phyloP scores from a whole-genome alignment of 2,113 vertebrate genomes.

The Eulemur rufifrons region DNA sequence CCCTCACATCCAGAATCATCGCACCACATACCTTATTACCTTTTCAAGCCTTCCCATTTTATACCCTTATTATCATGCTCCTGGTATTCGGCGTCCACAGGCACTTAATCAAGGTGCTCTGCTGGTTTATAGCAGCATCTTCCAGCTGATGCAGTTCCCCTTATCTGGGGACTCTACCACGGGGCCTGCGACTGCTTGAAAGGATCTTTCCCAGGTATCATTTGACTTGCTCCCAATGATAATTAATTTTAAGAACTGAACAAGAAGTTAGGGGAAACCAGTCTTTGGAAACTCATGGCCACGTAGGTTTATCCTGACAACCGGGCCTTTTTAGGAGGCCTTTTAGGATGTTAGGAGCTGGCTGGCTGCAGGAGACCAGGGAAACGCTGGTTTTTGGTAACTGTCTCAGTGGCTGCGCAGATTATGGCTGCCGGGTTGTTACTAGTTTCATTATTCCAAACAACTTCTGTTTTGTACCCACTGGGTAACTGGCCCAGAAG shows the following conservation, averaged over 20 bases:
- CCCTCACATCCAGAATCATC: neutral
- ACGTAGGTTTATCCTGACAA: constrained; percentile 18
- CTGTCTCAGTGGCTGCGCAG: neutral
- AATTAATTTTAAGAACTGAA: constrained; percentile 70
- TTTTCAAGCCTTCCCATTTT: constrained; percentile 27
- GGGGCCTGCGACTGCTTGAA: neutral
- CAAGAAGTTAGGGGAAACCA: constrained; percentile 45
- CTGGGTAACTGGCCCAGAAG: constrained; percentile 31
- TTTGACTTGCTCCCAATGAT: constrained; percentile 38
- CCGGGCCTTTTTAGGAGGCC: neutral
- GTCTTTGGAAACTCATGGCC: constrained; percentile 37
- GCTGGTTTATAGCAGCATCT: constrained; percentile 49
- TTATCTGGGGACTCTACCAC: constrained; percentile 58
- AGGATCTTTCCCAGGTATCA: constrained; percentile 36
- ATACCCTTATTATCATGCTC: neutral
- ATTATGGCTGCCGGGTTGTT: neutral
- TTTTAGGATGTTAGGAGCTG: neutral
- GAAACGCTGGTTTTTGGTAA: neutral
- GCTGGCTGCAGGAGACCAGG: neutral
- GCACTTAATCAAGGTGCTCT: constrained; percentile 63
- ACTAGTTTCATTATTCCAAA: constrained; percentile 55
- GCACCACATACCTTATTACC: neutral
- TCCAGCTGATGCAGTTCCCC: constrained; percentile 14
- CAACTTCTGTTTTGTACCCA: constrained; percentile 9
- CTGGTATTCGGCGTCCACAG: neutral